Percentiles rank a stretch among this genome's conserved stretches.
phyloP scores from a whole-genome alignment of 1,140 invertebrate species.

The Drosophila bifasciata region DNA sequence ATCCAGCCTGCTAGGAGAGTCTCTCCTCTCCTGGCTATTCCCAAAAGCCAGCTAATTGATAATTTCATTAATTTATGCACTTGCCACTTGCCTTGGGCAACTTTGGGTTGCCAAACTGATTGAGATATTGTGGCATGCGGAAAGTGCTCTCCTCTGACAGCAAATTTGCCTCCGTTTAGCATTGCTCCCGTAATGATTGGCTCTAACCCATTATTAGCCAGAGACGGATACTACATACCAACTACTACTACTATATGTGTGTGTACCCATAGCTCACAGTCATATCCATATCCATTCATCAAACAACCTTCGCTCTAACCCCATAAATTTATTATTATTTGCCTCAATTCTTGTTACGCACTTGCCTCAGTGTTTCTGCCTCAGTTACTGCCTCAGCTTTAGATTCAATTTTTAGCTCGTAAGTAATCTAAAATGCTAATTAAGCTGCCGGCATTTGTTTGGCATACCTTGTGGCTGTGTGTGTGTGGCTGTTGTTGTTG shows the following conservation, averaged over 20 bases:
- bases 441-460: conserved; percentile 78
- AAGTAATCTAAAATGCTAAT: conserved; percentile 81
- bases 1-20: conserved; percentile 13
- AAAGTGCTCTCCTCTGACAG: conserved; percentile 57
- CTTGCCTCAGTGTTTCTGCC: conserved; percentile 51
- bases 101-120: conserved; percentile 47
- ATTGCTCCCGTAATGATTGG: conserved; percentile 44
- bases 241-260: too few relatives aligned
- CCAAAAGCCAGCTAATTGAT: conserved; percentile 60
- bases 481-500: conserved; percentile 17
- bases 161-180: conserved; percentile 62
- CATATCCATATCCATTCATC: conserved; percentile 14
- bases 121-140: conserved; percentile 54
- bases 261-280: background rate
- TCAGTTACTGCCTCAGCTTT: conserved; percentile 49
- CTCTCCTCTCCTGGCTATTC: conserved; percentile 8
- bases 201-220: conserved; percentile 50
- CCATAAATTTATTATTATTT: conserved; percentile 41
- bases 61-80: conserved; percentile 73
- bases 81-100: conserved; percentile 19
- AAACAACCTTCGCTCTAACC: conserved; percentile 42
- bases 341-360: conserved; percentile 43
- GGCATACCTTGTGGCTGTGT: conserved; percentile 51
- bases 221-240: conserved; percentile 9
- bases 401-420: conserved; percentile 5